A percentile compares a stretch with the other conserved stretches of the same genome.
phyloP scores from a whole-genome alignment of 1,140 invertebrate species.

The Nasonia giraulti region DNA sequence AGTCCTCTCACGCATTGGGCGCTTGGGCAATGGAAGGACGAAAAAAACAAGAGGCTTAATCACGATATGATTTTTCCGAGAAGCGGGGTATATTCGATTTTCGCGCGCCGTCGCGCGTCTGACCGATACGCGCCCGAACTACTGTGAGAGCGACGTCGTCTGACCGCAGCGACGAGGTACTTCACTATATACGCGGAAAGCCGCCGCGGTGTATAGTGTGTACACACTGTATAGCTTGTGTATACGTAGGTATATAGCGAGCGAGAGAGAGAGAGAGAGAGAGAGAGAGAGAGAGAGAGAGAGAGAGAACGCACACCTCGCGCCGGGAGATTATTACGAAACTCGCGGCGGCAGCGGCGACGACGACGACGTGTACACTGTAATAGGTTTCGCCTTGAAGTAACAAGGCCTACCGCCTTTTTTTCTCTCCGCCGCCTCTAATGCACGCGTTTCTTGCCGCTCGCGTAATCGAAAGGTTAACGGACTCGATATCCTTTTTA shows the following conservation, averaged over 20 bases:
- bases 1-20: constrained; percentile 13
- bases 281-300: too few species aligned
- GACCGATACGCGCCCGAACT: constrained; percentile 32
- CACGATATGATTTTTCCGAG: neutral
- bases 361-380: constrained; percentile 2
- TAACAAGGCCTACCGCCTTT: constrained; percentile 31
- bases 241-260: neutral
- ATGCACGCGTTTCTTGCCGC: constrained; percentile 32
- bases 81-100: neutral
- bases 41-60: neutral
- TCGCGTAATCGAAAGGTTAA: constrained; percentile 11
- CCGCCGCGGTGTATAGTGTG: too few species aligned
- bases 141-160: neutral
- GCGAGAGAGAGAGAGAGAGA: neutral
- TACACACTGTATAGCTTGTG: too few species aligned
- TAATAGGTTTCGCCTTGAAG: constrained; percentile 46
- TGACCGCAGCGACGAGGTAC: neutral
- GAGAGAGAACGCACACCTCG: constrained; percentile 13
- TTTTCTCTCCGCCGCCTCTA: constrained; percentile 20
- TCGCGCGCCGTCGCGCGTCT: neutral
- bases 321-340: constrained; percentile 20
- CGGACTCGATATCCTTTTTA: constrained; percentile 19
- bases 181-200: neutral
- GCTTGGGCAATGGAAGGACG: neutral
- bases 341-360: neutral